These are phyloP conservation scores for Nezara viridula DNA, from an alignment of 2,888 invertebrate genomes.

Conservation along the genomic window DNA sequence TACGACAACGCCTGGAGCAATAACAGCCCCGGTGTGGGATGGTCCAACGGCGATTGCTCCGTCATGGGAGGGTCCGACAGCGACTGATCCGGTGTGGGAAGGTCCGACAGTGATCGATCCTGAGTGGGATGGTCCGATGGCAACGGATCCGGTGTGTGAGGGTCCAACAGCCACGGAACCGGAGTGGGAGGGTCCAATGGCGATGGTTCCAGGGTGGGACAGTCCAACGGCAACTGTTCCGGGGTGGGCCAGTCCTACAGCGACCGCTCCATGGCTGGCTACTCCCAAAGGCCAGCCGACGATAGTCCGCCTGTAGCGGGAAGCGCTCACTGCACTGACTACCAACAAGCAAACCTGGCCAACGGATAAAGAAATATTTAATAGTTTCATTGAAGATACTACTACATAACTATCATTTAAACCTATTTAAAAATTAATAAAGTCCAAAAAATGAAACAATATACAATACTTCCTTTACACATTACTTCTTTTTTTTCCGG, in stretches of 20 bases:
- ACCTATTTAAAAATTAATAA: too few species aligned
- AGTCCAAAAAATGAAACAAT: too few species aligned
- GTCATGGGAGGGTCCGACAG: neutral
- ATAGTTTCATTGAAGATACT: neutral
- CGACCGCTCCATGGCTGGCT: neutral
- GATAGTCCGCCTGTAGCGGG: neutral
- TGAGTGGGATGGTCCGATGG: conserved; percentile 33
- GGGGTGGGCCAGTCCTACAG: neutral
- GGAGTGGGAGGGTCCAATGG: conserved; percentile 37
- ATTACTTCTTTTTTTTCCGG: too few species aligned
- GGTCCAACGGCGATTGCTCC: neutral
- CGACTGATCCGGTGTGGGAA: neutral
- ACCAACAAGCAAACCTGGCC: conserved; percentile 48
- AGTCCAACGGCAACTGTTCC: conserved; percentile 15
- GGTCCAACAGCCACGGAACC: conserved; percentile 37
- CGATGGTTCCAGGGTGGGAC: neutral
- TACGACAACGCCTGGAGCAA: neutral
- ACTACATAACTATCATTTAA: neutral
- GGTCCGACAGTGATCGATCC: neutral
- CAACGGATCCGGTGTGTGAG: conserved; percentile 9
- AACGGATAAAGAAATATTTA: neutral
- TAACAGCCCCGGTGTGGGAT: conserved; percentile 2
- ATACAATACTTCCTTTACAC: too few species aligned
- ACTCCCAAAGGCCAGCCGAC: neutral
- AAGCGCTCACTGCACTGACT: conserved; percentile 14